A percentile compares a stretch with the other conserved stretches of the same genome.
phyloP scores from a whole-genome alignment of 37 sponge, comb jelly and placozoan genomes.

The Beroe ovata region DNA sequence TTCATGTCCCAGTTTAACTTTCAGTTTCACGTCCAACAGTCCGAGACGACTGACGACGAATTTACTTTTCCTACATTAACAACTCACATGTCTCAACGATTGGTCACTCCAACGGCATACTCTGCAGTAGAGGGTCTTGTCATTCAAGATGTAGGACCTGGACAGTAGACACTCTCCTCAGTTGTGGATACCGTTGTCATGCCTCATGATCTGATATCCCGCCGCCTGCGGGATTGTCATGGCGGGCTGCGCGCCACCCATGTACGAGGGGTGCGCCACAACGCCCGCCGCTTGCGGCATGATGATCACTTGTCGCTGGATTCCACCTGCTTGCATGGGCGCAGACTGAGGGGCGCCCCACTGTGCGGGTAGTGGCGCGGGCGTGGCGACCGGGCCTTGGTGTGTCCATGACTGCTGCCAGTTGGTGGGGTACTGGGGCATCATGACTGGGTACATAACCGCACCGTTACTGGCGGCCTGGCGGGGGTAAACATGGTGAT shows the following conservation, averaged over 20 bases:
- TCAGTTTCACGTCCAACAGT: too few relatives aligned
- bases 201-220: constrained; percentile 7
- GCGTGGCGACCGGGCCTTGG: background rate
- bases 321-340: constrained; percentile 3
- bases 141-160: too few relatives aligned
- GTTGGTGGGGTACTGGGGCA: background rate
- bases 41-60: too few relatives aligned
- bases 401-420: constrained; percentile 15
- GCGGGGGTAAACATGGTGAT: too few relatives aligned
- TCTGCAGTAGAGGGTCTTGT: too few relatives aligned
- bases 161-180: too few relatives aligned
- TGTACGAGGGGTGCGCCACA: constrained; percentile 4
- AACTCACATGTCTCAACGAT: too few relatives aligned
- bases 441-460: constrained; percentile 43
- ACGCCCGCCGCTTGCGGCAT: background rate
- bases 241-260: background rate
- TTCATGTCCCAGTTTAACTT: too few relatives aligned
- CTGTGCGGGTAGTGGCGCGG: constrained; percentile 23
- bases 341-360: constrained; percentile 10
- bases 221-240: background rate
- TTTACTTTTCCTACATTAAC: too few relatives aligned
- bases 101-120: too few relatives aligned
- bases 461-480: background rate
- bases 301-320: constrained; percentile 44
- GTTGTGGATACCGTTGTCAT: constrained; percentile 20